Evolutionary conservation across 1,140 invertebrate genomes (phyloP).

Genomic region (Ylistrum balloti): DNA sequence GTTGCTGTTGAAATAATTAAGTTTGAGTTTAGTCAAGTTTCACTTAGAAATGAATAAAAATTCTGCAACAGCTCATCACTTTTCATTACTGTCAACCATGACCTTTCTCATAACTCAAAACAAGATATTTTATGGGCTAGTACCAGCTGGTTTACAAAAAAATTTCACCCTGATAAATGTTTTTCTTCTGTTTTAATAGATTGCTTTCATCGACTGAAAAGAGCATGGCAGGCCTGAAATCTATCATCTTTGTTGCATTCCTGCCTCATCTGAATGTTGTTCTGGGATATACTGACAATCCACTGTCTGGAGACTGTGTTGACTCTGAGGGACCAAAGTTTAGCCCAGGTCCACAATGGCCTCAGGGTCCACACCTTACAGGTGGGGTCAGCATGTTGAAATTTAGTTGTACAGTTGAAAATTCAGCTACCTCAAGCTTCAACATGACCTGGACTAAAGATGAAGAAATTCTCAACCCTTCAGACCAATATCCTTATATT

Average conservation of each 20-base stretch:
- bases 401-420: background rate
- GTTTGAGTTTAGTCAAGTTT: too few relatives aligned
- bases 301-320: background rate
- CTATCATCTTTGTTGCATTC: background rate
- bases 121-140: too few relatives aligned
- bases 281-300: background rate
- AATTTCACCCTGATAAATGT: too few relatives aligned
- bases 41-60: too few relatives aligned
- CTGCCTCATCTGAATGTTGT: background rate
- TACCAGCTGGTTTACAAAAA: too few relatives aligned
- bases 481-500: background rate
- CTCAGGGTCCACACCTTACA: background rate
- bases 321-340: background rate
- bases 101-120: too few relatives aligned
- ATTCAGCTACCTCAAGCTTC: background rate
- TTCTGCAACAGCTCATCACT: too few relatives aligned
- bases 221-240: background rate
- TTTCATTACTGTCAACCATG: too few relatives aligned
- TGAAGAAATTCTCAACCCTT: background rate
- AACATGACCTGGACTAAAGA: constrained; percentile 2
- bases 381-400: background rate
- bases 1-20: too few relatives aligned
- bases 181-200: too few relatives aligned
- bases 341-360: background rate
- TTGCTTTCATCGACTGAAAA: background rate